A percentile compares a stretch with the other conserved stretches of the same genome.
phyloP scores from a whole-genome alignment of 2,888 invertebrate genomes.

The Agelastica alni region DNA sequence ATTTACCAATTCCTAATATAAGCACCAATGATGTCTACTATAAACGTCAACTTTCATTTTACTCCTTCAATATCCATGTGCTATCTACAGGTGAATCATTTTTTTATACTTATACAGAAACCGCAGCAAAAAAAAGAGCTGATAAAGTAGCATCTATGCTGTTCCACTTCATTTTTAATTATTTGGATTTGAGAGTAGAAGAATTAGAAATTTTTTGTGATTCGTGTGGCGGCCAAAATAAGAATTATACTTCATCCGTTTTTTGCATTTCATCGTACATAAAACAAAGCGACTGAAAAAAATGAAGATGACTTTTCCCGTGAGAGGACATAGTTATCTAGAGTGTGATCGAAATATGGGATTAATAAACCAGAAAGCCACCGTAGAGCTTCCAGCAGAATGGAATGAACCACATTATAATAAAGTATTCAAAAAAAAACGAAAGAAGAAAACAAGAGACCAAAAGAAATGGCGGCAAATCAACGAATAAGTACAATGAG shows the following conservation, averaged over 20 bases:
- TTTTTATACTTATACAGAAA: constrained; percentile 34
- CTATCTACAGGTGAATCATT: constrained; percentile 29
- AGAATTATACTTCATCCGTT: constrained; percentile 41
- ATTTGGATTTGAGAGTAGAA: constrained; percentile 24
- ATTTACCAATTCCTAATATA: constrained; percentile 37
- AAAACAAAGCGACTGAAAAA: not conserved
- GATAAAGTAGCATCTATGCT: constrained; percentile 37
- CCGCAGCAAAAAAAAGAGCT: constrained; percentile 34
- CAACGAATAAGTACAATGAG: too few relatives aligned
- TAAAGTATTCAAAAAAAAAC: too few relatives aligned
- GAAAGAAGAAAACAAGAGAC: too few relatives aligned
- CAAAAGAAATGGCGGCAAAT: too few relatives aligned
- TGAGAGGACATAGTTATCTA: constrained; percentile 5
- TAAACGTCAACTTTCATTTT: constrained; percentile 36
- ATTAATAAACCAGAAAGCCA: constrained; percentile 11
- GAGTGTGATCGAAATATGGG: constrained; percentile 10
- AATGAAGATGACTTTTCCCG: constrained; percentile 8
- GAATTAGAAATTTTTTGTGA: constrained; percentile 42
- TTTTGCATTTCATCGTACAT: constrained; percentile 37
- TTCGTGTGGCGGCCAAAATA: constrained; percentile 43
- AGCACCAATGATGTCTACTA: constrained; percentile 38
- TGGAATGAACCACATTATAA: not conserved
- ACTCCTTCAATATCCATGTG: constrained; percentile 39
- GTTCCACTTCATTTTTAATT: constrained; percentile 31
- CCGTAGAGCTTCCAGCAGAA: constrained; percentile 1